Conservation (phyloP, 1,140 invertebrate genomes). For the Popillia japonica region DNA sequence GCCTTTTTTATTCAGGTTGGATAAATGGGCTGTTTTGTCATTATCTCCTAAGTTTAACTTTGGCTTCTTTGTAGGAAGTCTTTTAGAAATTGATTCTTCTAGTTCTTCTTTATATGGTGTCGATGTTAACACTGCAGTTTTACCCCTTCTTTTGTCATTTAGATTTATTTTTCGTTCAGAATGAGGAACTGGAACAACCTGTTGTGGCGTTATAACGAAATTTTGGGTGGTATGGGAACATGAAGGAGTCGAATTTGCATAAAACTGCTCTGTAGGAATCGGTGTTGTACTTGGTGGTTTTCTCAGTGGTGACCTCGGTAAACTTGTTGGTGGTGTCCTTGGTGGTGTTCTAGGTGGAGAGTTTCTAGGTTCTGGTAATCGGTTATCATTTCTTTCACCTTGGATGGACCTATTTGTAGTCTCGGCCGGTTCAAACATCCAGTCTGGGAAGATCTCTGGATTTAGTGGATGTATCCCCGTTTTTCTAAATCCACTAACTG, state of each 20-base stretch:
- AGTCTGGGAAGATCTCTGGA: slow-evolving; percentile 56
- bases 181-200: neutral
- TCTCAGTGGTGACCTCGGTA: no score
- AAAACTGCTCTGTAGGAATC: no score
- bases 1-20: no score
- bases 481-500: slow-evolving; percentile 57
- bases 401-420: slow-evolving; percentile 46
- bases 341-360: slow-evolving; percentile 19
- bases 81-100: neutral
- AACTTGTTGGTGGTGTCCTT: no score
- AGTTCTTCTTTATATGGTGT: slow-evolving; percentile 35
- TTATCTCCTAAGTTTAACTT: neutral
- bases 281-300: no score
- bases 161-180: neutral
- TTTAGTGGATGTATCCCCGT: slow-evolving; percentile 59
- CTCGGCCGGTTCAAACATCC: slow-evolving; percentile 55
- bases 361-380: neutral
- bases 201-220: no score
- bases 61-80: neutral
- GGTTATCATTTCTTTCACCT: slow-evolving; percentile 4
- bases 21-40: neutral
- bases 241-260: no score
- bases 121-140: slow-evolving; percentile 34
- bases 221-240: no score
- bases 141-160: slow-evolving; percentile 14